Evolutionary conservation across 37 sponge, comb jelly and placozoan genomes (phyloP).

Genomic region (Eunapius fragilis): DNA sequence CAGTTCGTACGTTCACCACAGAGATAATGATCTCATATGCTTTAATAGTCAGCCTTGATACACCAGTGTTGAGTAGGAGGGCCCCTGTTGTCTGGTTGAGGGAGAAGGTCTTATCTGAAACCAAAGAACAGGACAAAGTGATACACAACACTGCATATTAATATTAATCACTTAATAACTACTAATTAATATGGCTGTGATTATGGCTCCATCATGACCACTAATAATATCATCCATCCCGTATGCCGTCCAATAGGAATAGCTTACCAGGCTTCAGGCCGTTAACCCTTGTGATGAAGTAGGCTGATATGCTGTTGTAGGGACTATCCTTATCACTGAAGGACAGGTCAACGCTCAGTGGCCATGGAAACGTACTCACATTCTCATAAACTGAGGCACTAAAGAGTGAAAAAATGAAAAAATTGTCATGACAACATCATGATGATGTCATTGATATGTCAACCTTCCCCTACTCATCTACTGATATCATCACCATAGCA

Average conservation of each 20-base stretch:
- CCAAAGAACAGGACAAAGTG: not conserved
- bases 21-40: not conserved
- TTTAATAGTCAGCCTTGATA: not conserved
- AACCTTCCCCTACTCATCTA: too few relatives aligned
- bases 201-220: too few relatives aligned
- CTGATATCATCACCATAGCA: not conserved
- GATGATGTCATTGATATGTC: not conserved
- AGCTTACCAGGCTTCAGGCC: not conserved
- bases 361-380: not conserved
- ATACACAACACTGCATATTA: not conserved
- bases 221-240: too few relatives aligned
- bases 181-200: too few relatives aligned
- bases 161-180: too few relatives aligned
- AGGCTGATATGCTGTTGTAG: not conserved
- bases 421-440: not conserved
- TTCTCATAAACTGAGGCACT: not conserved
- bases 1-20: not conserved
- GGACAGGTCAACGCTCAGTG: not conserved
- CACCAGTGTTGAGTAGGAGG: not conserved
- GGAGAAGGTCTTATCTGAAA: not conserved
- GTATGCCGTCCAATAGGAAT: not conserved
- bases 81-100: not conserved
- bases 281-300: not conserved
- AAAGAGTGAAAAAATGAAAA: too few relatives aligned
- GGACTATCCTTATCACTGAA: not conserved